Evolutionary conservation across 2,797 vertebrate species (phyloP), one percentile per base, ranked within the genome.

Genomic region (Phoebastria nigripes): DNA sequence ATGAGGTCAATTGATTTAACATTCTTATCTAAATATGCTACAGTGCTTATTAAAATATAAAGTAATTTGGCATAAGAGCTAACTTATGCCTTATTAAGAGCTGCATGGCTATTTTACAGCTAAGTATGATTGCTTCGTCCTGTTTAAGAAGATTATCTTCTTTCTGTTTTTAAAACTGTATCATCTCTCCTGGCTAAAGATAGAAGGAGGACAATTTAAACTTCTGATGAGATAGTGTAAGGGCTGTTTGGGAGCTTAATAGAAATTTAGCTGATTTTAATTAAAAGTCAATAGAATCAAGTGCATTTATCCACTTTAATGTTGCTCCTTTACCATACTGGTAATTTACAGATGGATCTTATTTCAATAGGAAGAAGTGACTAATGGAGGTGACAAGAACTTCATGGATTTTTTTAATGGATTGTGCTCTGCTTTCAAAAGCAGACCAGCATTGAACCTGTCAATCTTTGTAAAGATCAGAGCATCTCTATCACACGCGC

Each of bases 81-180:
- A 55, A 90, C 83, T 93, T 95, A 80, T 7, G 4, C 41, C 28
- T 59, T 82, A 83, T 85, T 91, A 92, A 93, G 37, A 89, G 41
- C 39, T 90, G 28, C 76, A 37, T 85, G 73, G 63, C 74, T 96
- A 26, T 85, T 90, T 85, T 82, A 46, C 58, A 89, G 67, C 44
- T 74, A 63, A 92, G 24, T 94, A 35, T 42, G 82, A 93, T 90
- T 92, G 18, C 72, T 71, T 94, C 4, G 14, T 96, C 42, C 24
- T 87, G 11, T 91, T 92, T 89, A 83, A 91, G 92, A 90, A 91
- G 82, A 92, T 94, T 61, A 82, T 87, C 28, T 72, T 94, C 73
- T 81, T 92, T 86, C 76, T 87, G 70, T 58, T 89, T 93, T 82
- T 81, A 44, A 91, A 87, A 71, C 54, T 71, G 16, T 91, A 20